phyloP scores from a whole-genome alignment of 2,797 vertebrate species.

The Chaetodon trifasciatus region DNA sequence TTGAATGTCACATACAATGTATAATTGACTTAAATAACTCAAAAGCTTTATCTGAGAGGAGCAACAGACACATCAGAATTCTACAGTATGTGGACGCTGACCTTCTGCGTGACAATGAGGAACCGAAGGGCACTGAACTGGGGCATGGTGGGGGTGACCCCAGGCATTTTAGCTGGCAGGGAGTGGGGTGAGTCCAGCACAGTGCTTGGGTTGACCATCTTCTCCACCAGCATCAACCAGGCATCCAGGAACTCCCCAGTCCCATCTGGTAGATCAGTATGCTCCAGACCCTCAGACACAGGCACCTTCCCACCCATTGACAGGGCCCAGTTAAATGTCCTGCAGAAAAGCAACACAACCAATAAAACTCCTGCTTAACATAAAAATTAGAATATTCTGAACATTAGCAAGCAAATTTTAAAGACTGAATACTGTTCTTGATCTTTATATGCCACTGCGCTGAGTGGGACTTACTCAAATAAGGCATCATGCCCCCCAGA shows the following conservation, averaged over 20 bases:
- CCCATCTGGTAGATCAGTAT: constrained; percentile 94
- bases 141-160: constrained; percentile 89
- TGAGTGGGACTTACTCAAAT: constrained; percentile 90
- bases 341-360: constrained; percentile 62
- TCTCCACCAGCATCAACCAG: constrained; percentile 98
- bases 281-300: constrained; percentile 93
- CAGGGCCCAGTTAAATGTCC: constrained; percentile 97
- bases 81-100: constrained; percentile 62
- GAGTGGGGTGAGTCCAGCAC: constrained; percentile 97
- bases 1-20: not conserved
- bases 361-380: constrained; percentile 8
- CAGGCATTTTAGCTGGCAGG: constrained; percentile 92
- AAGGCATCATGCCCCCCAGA: constrained; percentile 97
- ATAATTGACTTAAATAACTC: not conserved
- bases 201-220: constrained; percentile 98
- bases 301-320: constrained; percentile 97
- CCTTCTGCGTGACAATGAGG: constrained; percentile 97
- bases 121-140: constrained; percentile 96
- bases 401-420: not conserved
- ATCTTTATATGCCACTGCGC: not conserved
- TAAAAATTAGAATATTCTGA: not conserved
- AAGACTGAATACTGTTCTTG: not conserved
- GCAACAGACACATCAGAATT: not conserved
- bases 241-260: constrained; percentile 97
- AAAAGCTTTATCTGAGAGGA: not conserved